Evolutionary conservation across 2,888 invertebrate genomes (phyloP).

Genomic region (Pterostichus niger): DNA sequence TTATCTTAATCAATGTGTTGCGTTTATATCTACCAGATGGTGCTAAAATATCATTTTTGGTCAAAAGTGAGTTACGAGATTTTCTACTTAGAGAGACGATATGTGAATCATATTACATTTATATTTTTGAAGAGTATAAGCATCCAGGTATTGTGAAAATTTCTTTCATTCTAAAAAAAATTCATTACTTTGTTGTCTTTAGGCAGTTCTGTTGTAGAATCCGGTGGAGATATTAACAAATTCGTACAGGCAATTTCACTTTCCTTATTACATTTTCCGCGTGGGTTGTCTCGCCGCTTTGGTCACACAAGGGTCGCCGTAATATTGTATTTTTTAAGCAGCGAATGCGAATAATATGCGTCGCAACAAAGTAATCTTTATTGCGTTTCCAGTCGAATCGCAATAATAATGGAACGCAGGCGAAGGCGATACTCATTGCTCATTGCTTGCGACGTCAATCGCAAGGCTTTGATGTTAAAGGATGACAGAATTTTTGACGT

Average conservation of each 20-base stretch:
- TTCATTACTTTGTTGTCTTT: background rate
- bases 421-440: conserved; percentile 2
- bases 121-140: background rate
- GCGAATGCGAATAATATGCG: conserved; percentile 48
- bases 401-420: conserved; percentile 44
- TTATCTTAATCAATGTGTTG: too few species aligned
- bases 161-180: background rate
- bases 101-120: too few species aligned
- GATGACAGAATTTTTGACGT: conserved; percentile 15
- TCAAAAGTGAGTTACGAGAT: too few species aligned
- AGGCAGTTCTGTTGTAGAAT: background rate
- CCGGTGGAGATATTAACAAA: conserved; percentile 30
- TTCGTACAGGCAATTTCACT: conserved; percentile 51
- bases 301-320: conserved; percentile 45
- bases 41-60: too few species aligned
- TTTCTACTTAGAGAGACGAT: too few species aligned
- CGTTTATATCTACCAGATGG: too few species aligned
- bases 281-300: conserved; percentile 37
- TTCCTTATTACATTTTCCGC: conserved; percentile 54
- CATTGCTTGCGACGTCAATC: background rate
- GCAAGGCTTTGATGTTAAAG: conserved; percentile 45
- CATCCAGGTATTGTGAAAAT: background rate
- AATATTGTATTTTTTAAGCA: conserved; percentile 47
- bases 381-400: conserved; percentile 45
- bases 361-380: conserved; percentile 22